Conservation (phyloP, 2,797 vertebrate genomes). For the Enteromius fasciolatus region DNA sequence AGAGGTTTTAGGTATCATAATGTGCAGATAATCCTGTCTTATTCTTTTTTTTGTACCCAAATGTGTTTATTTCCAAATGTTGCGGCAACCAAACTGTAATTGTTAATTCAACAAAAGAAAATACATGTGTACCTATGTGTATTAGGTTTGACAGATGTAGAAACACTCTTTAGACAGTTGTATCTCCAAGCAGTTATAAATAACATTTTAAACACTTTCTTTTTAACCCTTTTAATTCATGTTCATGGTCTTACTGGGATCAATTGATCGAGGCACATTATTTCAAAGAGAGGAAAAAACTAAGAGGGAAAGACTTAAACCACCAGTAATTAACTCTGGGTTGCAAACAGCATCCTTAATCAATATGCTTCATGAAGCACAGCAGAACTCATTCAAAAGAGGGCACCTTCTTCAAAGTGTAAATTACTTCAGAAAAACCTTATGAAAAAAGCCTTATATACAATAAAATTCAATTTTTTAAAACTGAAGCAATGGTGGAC, state of each 20-base stretch:
- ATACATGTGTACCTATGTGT: not conserved
- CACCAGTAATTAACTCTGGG: not conserved
- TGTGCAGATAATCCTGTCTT: not conserved
- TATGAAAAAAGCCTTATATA: not conserved
- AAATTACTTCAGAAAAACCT: not conserved
- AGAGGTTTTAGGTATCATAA: not conserved
- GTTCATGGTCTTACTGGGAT: not conserved
- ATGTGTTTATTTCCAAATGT: not conserved
- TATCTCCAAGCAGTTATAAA: not conserved
- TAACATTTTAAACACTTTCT: not conserved
- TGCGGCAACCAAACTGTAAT: not conserved
- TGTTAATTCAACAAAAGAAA: not conserved
- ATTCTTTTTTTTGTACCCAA: not conserved
- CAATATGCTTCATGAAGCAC: not conserved
- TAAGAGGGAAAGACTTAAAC: not conserved
- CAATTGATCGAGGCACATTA: not conserved
- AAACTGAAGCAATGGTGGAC: not conserved
- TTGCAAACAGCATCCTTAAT: not conserved
- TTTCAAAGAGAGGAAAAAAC: not conserved
- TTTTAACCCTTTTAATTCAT: not conserved
- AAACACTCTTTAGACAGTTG: not conserved
- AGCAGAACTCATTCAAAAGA: not conserved
- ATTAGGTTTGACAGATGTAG: slow-evolving; percentile 22
- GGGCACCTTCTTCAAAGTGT: not conserved
- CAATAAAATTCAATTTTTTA: not conserved